Evolutionary conservation across 2,113 vertebrate genomes (phyloP), one percentile per base, ranked within the genome.

Genomic region (Arizona elegans): DNA sequence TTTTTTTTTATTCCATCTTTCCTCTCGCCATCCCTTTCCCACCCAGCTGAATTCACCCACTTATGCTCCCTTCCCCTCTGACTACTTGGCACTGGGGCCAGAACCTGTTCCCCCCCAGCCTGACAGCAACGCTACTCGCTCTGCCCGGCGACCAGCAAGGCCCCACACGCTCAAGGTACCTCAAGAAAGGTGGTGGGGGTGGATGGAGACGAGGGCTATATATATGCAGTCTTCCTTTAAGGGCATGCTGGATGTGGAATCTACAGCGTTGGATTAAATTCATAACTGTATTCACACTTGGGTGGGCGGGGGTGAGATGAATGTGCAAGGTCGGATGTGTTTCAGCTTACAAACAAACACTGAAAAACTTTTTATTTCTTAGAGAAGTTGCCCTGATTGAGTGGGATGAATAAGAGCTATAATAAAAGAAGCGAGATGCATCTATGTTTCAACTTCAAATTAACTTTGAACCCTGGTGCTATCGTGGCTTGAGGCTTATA

Each of bases 151-250:
- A 95, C 95, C 97, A 96, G 96, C 96, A 93, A 96, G 96, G 91
- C 94, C 96, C 96, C 96, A 96, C 96, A 97, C 97, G 92, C 96
- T 97, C 94, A 97, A 97, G 97, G 97, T 97, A 97, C 95, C 94
- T 93, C 93, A 92, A 91, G 43, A 10, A 56, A 15, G 13, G 10
- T 5, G 23, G 47, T 38, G 15, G 95, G 56, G 59, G 29, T 65
- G 2, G 56, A 33, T 62, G 58, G 19, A 95, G 93, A 92, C 89
- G 90, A 92, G 62, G 87, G 38, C 38, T 55, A 24, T 24, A 10
- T 26, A 55, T 54, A 58, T 26, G 19, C 53, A 62, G 29, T 50
- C 47, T 13, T 38, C 2, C 5, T 33, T 19, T 24, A 59, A 29
- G 38, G 43, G 19, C 19, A n/a, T n/a, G 33, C 26, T 52, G 26